Evolutionary conservation across 2,888 invertebrate genomes (phyloP).

Genomic region (Fragum whitleyi): DNA sequence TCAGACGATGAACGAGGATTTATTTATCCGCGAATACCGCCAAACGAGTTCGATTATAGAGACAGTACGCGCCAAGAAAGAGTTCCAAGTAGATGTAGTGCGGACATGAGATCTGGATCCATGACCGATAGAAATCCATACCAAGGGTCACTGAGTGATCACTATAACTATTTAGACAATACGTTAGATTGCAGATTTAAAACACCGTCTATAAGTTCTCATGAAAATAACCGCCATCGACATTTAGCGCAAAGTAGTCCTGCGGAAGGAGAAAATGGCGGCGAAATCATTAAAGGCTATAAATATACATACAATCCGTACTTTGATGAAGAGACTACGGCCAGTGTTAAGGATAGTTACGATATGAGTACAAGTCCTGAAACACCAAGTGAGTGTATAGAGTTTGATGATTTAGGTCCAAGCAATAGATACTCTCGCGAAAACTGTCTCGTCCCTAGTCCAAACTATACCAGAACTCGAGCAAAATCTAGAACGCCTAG

Average conservation of each 20-base stretch:
- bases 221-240: conserved; percentile 3
- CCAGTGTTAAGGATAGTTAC: conserved; percentile 31
- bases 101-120: conserved; percentile 2
- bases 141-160: conserved; percentile 43
- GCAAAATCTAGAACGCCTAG: conserved; percentile 51
- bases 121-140: conserved; percentile 25
- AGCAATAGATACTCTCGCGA: conserved; percentile 33
- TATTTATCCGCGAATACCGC: conserved; percentile 32
- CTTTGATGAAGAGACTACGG: conserved; percentile 50
- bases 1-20: conserved; percentile 54
- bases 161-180: conserved; percentile 36
- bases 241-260: conserved; percentile 7
- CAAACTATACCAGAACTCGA: conserved; percentile 29
- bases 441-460: conserved; percentile 41
- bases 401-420: conserved; percentile 38
- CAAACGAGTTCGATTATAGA: conserved; percentile 45
- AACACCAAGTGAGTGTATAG: conserved; percentile 55
- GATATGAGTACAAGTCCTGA: conserved; percentile 45
- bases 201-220: background rate
- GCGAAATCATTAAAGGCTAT: conserved; percentile 51
- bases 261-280: background rate
- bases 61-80: conserved; percentile 38
- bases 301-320: conserved; percentile 61
- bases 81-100: conserved; percentile 44
- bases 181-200: conserved; percentile 22